Evolutionary conservation across 2,113 vertebrate genomes (phyloP), one percentile per base, ranked within the genome.

Genomic region (Cochlearius cochlearius): DNA sequence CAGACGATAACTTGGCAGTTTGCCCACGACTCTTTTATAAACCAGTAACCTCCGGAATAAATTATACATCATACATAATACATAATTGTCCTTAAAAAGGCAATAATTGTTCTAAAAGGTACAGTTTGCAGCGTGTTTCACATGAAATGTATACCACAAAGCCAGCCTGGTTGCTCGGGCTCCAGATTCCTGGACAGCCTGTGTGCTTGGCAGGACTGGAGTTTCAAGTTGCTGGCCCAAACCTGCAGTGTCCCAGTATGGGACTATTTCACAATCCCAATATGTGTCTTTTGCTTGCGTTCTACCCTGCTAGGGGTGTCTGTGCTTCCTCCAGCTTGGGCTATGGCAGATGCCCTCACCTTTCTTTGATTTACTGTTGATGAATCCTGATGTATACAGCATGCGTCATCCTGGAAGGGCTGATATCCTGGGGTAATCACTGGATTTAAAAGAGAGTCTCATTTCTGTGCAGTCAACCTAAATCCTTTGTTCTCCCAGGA

Each of bases 21-120:
- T 97, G 94, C 97, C 97, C 94, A 94, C 1, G 1, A 78, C 90
- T 95, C 90, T 92, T 98, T 96, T 95, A 98, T 96, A 97, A 97
- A 96, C 88, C 81, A 85, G 90, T 97, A 96, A 96, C 94, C 96
- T 98, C 97, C 68, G 41, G 93, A 96, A 98, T 96, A 98, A 97
- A 98, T 97, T 96, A 97, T 60, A 90, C 76, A 92, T 95, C 47
- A 90, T 96, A 95, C 92, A 94, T 95, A 96, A 97, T 96, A 96
- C 95, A 96, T 98, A 97, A 95, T 94, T 97, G 96, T 98, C 96
- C 94, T 97, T 97, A 96, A 98, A 98, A 96, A 97, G 95, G 92
- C 74, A 92, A 93, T 97, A 87, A 95, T 97, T 94, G 90, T 86
- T 94, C 91, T 90, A 72, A 94, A 97, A 95, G 90, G 66, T 89